Evolutionary conservation across 2,113 vertebrate genomes (phyloP), one percentile per base, ranked within the genome.

Genomic region (Oryzias javanicus): DNA sequence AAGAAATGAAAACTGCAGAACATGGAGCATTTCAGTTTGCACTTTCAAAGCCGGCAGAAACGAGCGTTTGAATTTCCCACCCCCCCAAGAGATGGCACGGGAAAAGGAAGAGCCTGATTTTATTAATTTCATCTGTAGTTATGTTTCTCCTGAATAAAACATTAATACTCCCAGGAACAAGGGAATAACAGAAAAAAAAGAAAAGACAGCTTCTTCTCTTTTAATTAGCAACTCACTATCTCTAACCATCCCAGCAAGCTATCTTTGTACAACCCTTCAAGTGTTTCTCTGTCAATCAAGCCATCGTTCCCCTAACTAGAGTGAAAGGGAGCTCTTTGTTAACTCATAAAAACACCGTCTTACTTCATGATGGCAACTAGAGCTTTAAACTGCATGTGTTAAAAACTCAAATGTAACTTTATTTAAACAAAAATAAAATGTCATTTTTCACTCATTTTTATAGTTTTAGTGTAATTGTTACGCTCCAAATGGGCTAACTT

Each of bases 71-170:
- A 91, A 91, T 89, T 76, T 71, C 77, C 80, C 76, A 55, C 69
- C 84, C 65, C 82, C 85, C 83, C 85, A 83, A 86, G 89, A 88
- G 82, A 89, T 86, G 66, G 81, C 79, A 66, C 77, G 83, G 82
- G 76, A 82, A 85, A 27, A 87, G 87, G 84, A 81, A 87, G 85
- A 81, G 86, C 80, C 83, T 80, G 88, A 89, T 90, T 90, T 90
- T 87, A 91, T 91, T 91, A 88, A 91, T 90, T 90, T 89, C 83
- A 88, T 86, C 86, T 88, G 85, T 90, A 89, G 86, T 91, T 90
- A 89, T 83, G 80, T 88, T 90, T 89, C 88, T 76, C 81, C 84
- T 91, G 86, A 91, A 91, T 91, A 91, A 91, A 89, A 90, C 88
- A 90, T 91, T 87, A 89, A 89, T 85, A 83, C 85, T 86, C 81